Base-by-base conservation (phyloP, 1,140 invertebrate genomes). In the Trissolcus basalis region DNA sequence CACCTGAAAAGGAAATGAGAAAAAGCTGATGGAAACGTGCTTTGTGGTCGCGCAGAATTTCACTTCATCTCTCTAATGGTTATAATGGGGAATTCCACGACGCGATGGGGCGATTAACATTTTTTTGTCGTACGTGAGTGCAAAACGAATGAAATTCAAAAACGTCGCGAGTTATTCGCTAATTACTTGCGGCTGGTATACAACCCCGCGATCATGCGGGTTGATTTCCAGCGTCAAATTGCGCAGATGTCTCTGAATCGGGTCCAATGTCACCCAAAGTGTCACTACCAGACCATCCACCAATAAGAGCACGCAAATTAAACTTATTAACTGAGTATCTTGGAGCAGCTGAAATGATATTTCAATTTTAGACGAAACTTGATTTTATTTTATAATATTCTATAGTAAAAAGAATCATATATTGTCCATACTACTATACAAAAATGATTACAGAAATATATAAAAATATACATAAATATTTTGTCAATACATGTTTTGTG, bases 221-320 rank as follows among this genome's bases (percentile, higher is more conserved):
- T 91, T 95, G 60, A 94, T 93, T 87, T 96, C 94, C 41, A 93
- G 86, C 1, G 95, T 95, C 49, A 97, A 90, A 89, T 97, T 96
- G 77, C 92, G 92, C 45, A 96, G 90, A 81, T 95, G 92, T 41
- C 94, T 88, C 80, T 95, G 91, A 92, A 97, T 95, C 0, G 95
- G 95, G 85, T 96, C 95, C 45, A 95, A 86, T 6, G 91, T 91
- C 2, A 94, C 91, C 95, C 95, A 96, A 7, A 95, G 83, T 0
- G 93, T 93, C 3, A 96, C 91, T 53, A 96, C 92, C 12, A 96
- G 84, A 5, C 91, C 93, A 81, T 96, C 95, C 50, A 96, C 92
- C 6, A 95, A 86, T 16, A 96, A 89, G 12, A 96, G 89, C 12
- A 93, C 91, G 78, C 93, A 93, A 41, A 96, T 94, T 39, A 96